A percentile compares a stretch with the other conserved stretches of the same genome.
phyloP scores from a whole-genome alignment of 2,113 vertebrate genomes.

The Lepisosteus oculatus region DNA sequence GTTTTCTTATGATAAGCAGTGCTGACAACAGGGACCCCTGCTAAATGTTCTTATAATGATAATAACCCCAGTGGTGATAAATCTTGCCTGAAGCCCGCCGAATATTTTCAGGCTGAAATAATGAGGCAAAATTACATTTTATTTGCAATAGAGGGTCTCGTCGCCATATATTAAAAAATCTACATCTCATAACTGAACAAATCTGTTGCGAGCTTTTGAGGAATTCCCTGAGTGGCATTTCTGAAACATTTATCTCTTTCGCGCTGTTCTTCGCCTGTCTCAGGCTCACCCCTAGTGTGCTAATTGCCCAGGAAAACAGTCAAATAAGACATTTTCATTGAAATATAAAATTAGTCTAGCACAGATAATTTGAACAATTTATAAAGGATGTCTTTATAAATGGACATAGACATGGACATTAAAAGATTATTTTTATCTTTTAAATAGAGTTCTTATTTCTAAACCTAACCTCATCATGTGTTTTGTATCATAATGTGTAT shows the following conservation, averaged over 20 bases:
- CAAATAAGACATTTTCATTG: constrained; percentile 39
- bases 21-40: constrained; percentile 80
- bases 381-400: no score
- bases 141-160: constrained; percentile 42
- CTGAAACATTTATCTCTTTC: constrained; percentile 38
- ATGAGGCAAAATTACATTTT: constrained; percentile 65
- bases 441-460: no score
- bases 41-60: constrained; percentile 87
- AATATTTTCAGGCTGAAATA: constrained; percentile 71
- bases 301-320: constrained; percentile 49
- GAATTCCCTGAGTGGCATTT: constrained; percentile 36
- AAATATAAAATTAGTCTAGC: constrained; percentile 61
- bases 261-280: constrained; percentile 21
- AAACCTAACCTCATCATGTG: no score
- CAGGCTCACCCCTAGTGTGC: constrained; percentile 51
- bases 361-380: no score
- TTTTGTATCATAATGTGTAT: no score
- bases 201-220: constrained; percentile 19
- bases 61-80: constrained; percentile 86
- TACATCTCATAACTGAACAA: constrained; percentile 36
- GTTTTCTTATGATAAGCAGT: constrained; percentile 80
- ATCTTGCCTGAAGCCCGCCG: constrained; percentile 86
- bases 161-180: constrained; percentile 42
- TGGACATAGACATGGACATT: no score
- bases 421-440: no score